Evolutionary conservation across 2,797 vertebrate genomes (phyloP), one percentile per base, ranked within the genome.

Genomic region (Ctenopoma kingsleyae): DNA sequence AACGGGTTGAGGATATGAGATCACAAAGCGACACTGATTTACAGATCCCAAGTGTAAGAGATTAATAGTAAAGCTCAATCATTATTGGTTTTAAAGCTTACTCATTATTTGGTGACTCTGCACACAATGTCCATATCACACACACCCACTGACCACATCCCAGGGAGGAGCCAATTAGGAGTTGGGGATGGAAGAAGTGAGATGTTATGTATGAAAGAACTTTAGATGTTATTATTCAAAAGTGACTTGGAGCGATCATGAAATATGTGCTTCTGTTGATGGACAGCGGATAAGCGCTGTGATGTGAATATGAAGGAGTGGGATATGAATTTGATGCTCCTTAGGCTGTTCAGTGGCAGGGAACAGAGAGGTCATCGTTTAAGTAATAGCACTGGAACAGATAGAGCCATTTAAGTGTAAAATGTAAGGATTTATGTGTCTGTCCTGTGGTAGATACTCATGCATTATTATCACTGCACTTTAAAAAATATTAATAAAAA

Each of bases 21-120:
- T 76, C 86, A 81, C 82, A 85, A 82, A 85, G 89, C 84, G 65
- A 87, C 82, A 89, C 77, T 90, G 90, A 92, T 91, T 62, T 67
- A 74, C 68, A 81, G 80, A 82, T 79, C 84, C 74, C 71, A 41
- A 60, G 78, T 83, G 89, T 83, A 80, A 87, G 84, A 88, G 56
- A 89, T 87, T 86, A 83, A 91, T 89, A 76, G 89, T 84, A 85
- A 92, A 91, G 90, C 86, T 83, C 86, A 91, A 32, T 78, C 78
- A 92, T 93, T 91, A 89, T 82, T 82, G 80, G 67, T 67, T 78
- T 87, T 81, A 85, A 93, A 87, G 90, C 82, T 74, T 79, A 90
- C 73, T 84, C 83, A 90, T 92, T 90, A 90, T 76, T 74, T 54
- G 59, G 46, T 11, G 20, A 80, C 65, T 53, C 53, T 30, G 53